Evolutionary conservation across 2,113 vertebrate species (phyloP).

Genomic region (Acrocephalus arundinaceus): DNA sequence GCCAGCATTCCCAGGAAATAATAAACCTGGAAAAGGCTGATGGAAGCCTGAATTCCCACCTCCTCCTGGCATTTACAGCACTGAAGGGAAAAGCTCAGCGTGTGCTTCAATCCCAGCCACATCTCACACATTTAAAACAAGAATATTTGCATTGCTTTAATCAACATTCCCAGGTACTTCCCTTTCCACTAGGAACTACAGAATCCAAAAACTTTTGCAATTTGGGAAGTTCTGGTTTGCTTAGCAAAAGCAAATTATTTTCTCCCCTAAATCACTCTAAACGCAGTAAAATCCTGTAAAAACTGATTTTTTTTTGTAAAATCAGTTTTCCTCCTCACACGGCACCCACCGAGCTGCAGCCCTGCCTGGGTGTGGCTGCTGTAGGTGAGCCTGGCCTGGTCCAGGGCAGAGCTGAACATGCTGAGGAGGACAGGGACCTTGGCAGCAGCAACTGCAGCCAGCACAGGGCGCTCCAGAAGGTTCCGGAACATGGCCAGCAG

Average conservation of each 20-base stretch:
- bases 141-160: background rate
- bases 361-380: conserved; percentile 69
- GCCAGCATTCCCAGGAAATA: background rate
- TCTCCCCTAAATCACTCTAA: rapidly evolving
- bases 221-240: background rate
- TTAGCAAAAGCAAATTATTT: background rate
- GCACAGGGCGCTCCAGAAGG: conserved; percentile 82
- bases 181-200: background rate
- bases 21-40: background rate
- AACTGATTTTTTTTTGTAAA: background rate
- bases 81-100: background rate
- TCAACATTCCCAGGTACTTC: background rate
- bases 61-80: background rate
- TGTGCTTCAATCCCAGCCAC: background rate
- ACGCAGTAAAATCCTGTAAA: background rate
- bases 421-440: conserved; percentile 78
- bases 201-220: background rate
- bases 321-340: rapidly evolving
- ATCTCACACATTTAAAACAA: background rate
- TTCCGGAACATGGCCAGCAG: conserved; percentile 86
- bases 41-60: background rate
- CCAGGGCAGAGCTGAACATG: conserved; percentile 83
- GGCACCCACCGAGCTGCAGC: conserved; percentile 74
- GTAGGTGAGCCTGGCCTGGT: conserved; percentile 79
- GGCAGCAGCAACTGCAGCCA: conserved; percentile 73